A percentile compares a stretch with the other conserved stretches of the same genome.
These are phyloP conservation scores for Archegozetes longisetosus DNA, from an alignment of 1,140 invertebrate species.

Conservation along the genomic window DNA sequence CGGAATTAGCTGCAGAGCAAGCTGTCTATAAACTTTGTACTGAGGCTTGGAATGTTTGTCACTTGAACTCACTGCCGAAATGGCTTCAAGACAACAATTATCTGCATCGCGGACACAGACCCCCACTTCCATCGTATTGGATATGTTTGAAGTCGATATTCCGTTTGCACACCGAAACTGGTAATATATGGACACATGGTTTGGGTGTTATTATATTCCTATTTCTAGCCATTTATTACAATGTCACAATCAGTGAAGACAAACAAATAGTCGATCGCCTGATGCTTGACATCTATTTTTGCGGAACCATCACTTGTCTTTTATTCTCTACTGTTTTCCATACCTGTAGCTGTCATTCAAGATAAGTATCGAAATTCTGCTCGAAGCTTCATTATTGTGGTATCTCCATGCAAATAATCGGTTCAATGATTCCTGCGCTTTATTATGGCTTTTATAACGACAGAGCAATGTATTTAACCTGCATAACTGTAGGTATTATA, in stretches of 20 bases:
- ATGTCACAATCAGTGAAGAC: slow-evolving; percentile 39
- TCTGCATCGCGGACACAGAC: slow-evolving; percentile 21
- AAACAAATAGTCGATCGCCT: slow-evolving; percentile 61
- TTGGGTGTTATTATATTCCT: slow-evolving; percentile 21
- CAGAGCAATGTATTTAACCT: slow-evolving; percentile 57
- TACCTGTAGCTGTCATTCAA: slow-evolving; percentile 92
- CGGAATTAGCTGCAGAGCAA: neutral
- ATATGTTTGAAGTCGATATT: slow-evolving; percentile 21
- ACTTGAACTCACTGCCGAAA: slow-evolving; percentile 21
- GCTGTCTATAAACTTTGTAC: neutral
- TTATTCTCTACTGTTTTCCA: slow-evolving; percentile 94
- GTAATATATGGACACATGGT: slow-evolving; percentile 24
- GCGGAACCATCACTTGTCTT: slow-evolving; percentile 84
- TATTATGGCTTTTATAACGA: slow-evolving; percentile 97
- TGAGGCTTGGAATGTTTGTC: slow-evolving; percentile 18
- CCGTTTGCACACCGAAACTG: slow-evolving; percentile 23
- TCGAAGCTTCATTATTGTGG: slow-evolving; percentile 99
- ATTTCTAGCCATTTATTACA: slow-evolving; percentile 12
- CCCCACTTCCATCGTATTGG: slow-evolving; percentile 21
- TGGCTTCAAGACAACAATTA: slow-evolving; percentile 24
- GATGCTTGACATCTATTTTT: slow-evolving; percentile 76
- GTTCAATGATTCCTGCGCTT: slow-evolving; percentile 96
- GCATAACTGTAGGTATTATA: slow-evolving; percentile 70
- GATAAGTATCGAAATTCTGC: slow-evolving; percentile 80
- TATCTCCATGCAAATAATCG: slow-evolving; percentile 90